A percentile compares a stretch with the other conserved stretches of the same genome.
Conservation (phyloP, 92 coral and sea anemone genomes). For the Desmophyllum pertusum region DNA sequence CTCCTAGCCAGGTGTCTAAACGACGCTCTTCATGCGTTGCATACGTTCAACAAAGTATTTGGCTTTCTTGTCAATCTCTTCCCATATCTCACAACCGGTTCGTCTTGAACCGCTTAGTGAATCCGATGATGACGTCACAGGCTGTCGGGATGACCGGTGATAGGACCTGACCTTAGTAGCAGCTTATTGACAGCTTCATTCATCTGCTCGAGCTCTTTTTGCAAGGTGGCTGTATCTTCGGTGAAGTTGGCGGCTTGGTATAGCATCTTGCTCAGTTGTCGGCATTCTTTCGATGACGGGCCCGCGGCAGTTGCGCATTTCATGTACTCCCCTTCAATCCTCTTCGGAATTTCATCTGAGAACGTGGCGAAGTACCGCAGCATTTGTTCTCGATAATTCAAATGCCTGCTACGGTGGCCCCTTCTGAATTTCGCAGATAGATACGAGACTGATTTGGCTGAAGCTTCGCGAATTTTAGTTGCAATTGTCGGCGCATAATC, state of each 20-base stretch:
- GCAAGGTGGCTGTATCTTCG: background rate
- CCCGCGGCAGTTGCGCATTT: background rate
- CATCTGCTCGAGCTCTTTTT: background rate
- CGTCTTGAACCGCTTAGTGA: background rate
- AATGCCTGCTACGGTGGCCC: background rate
- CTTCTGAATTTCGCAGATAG: background rate
- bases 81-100: slow-evolving; percentile 64
- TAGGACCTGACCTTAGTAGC: no score
- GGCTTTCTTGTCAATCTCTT: slow-evolving; percentile 64
- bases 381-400: slow-evolving; percentile 15
- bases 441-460: background rate
- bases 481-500: background rate
- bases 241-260: slow-evolving; percentile 11
- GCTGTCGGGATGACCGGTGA: slow-evolving; percentile 4
- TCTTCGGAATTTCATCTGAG: slow-evolving; percentile 6
- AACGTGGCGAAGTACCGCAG: slow-evolving; percentile 23
- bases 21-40: background rate
- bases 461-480: background rate
- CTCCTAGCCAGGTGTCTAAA: no score
- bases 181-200: background rate
- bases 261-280: slow-evolving; percentile 29
- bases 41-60: slow-evolving; percentile 31
- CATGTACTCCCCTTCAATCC: slow-evolving; percentile 22
- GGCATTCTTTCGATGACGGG: slow-evolving; percentile 23
- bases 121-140: background rate